Conservation (phyloP, 2,888 invertebrate species). For the Suillia variegata region DNA sequence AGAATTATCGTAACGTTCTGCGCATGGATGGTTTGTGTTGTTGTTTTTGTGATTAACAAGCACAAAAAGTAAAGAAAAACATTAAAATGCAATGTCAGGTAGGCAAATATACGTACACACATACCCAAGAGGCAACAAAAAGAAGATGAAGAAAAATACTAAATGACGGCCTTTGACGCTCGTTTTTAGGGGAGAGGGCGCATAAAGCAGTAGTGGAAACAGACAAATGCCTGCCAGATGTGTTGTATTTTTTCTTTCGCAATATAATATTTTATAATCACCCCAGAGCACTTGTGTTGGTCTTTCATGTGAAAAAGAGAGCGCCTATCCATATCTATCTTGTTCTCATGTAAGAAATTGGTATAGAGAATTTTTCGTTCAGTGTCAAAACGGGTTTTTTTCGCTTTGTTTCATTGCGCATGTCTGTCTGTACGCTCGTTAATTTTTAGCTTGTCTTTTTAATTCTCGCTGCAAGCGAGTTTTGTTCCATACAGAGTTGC, state of each 20-base stretch:
- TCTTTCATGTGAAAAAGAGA: conserved; percentile 18
- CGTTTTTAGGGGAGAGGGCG: not conserved
- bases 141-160: conserved; percentile 11
- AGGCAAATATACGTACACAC: not conserved
- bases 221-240: conserved; percentile 54
- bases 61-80: not conserved
- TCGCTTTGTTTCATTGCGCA: not conserved
- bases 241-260: conserved; percentile 35
- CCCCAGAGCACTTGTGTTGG: too few species aligned
- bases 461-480: conserved; percentile 2
- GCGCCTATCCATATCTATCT: conserved; percentile 2
- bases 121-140: not conserved
- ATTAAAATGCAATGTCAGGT: conserved; percentile 1
- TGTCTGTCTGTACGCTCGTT: not conserved
- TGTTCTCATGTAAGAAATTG: conserved; percentile 8
- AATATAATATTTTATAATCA: conserved; percentile 21
- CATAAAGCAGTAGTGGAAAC: conserved; percentile 19
- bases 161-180: not conserved
- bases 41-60: not conserved
- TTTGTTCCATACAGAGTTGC: conserved; percentile 27
- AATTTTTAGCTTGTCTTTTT: conserved; percentile 1
- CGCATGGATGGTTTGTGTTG: conserved; percentile 16
- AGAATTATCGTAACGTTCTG: conserved; percentile 1
- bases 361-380: conserved; percentile 16
- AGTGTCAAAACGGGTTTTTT: conserved; percentile 29